Evolutionary conservation across 2,888 invertebrate species (phyloP), one percentile per base, ranked within the genome.

Genomic region (Ariolimax columbianus): DNA sequence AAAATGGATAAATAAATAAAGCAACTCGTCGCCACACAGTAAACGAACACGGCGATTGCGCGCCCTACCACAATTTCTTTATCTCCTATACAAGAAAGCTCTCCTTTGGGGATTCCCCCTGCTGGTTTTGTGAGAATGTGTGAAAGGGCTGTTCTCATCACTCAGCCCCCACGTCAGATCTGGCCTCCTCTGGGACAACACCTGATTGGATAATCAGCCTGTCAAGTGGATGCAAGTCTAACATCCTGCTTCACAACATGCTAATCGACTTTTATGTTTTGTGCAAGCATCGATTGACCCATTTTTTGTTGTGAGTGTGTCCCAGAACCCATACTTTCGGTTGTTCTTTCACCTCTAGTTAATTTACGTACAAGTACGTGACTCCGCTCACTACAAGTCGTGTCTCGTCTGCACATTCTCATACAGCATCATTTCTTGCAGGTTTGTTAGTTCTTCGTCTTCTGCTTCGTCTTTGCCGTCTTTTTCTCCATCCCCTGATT

Each of bases 191-290:
- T 51, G 80, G 80, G 80, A 70, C 70, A 70, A 30, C 80, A 80
- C 70, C 80, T 80, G 80, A 80, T 80, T 80, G 80, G 80, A 47
- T 80, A 80, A 80, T 80, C 80, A 70, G 40, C 47, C 77, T 63
- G 72, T 38, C 82, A 72, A 72, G 82, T 59, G 72, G 73, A 59
- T 59, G 73, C 82, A 51, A 23, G 68, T 63, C 80, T 55, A 38
- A 59, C 82, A 36, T 66, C 17, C n/a, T 33, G 40, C n/a, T 59
- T 51, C 78, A 40, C 66, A 63, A 19, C 78, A 40, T 63, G 78
- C 66, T 78, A 78, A 78, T 66, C 78, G 78, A 33, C 66, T 78
- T n/a, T 78, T 78, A 38, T 78, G 40, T 59, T 66, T 78, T 78
- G 78, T 78, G 66, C 55, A 66, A 17, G 33, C 77, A 36, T 23